Percentiles rank a stretch among this genome's conserved stretches.
These are phyloP conservation scores for Beaufortia kweichowensis DNA, from an alignment of 2,113 vertebrate species.

Conservation along the genomic window DNA sequence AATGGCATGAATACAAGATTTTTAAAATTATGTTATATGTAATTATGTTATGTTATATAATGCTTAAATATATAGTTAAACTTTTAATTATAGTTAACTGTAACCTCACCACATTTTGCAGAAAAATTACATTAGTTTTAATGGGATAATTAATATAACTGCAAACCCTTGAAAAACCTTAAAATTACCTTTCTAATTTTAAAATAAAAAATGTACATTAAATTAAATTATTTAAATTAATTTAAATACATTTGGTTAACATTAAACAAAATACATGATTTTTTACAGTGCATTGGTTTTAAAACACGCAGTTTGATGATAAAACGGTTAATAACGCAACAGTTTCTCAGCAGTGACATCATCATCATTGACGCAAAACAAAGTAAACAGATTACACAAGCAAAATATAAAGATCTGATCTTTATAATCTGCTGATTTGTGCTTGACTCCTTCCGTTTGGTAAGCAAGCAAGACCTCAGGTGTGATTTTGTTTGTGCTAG, in stretches of 20 bases:
- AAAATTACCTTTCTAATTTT: too few species aligned
- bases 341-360: background rate
- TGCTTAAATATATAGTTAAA: too few species aligned
- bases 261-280: background rate
- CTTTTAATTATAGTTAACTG: too few species aligned
- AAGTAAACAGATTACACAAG: constrained; percentile 27
- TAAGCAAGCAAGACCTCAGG: background rate
- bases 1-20: too few species aligned
- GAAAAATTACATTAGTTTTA: background rate
- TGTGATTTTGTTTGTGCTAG: constrained; percentile 21
- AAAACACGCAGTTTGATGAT: background rate
- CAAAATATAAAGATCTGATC: constrained; percentile 25
- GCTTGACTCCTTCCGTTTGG: background rate
- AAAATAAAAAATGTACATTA: too few species aligned
- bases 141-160: background rate
- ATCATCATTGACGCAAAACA: background rate
- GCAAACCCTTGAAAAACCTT: too few species aligned
- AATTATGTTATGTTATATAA: too few species aligned
- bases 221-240: too few species aligned
- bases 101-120: too few species aligned
- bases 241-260: too few species aligned
- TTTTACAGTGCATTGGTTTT: background rate
- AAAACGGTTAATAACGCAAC: background rate
- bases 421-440: constrained; percentile 36
- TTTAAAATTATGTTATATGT: too few species aligned